Conservation (phyloP, 2,113 vertebrate genomes). For the Panurus biarmicus region DNA sequence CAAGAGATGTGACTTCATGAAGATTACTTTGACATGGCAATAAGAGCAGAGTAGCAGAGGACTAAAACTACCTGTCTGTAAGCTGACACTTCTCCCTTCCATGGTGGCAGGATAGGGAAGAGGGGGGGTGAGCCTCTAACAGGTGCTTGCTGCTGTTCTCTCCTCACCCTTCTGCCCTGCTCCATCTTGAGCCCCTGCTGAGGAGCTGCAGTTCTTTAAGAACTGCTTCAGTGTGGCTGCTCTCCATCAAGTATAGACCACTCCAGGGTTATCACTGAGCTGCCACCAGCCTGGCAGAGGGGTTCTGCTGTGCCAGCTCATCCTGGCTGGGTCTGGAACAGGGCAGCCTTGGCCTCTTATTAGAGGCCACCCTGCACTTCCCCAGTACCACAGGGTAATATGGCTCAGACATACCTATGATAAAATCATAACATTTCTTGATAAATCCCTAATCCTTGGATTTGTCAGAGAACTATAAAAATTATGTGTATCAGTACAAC, state of each 20-base stretch:
- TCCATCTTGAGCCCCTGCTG: accelerated
- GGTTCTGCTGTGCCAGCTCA: background rate
- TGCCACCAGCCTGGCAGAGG: background rate
- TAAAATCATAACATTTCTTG: background rate
- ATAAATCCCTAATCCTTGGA: background rate
- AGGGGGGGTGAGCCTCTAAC: accelerated
- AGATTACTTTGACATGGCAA: background rate
- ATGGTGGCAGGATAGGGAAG: background rate
- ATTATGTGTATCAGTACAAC: background rate
- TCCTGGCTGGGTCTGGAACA: background rate
- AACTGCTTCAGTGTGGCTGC: background rate
- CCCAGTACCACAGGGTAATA: background rate
- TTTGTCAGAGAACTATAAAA: background rate
- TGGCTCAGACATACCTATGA: background rate
- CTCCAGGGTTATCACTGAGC: background rate
- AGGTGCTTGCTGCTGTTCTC: background rate
- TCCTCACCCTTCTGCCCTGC: background rate
- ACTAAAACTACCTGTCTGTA: background rate
- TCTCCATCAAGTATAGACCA: background rate
- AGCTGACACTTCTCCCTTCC: background rate
- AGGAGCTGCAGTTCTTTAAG: background rate
- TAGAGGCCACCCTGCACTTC: too few relatives aligned
- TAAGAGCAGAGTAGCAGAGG: background rate
- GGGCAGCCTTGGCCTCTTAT: background rate
- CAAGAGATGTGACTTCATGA: background rate